phyloP scores from a whole-genome alignment of 1,140 invertebrate species.

The Apocrypta bakeri region DNA sequence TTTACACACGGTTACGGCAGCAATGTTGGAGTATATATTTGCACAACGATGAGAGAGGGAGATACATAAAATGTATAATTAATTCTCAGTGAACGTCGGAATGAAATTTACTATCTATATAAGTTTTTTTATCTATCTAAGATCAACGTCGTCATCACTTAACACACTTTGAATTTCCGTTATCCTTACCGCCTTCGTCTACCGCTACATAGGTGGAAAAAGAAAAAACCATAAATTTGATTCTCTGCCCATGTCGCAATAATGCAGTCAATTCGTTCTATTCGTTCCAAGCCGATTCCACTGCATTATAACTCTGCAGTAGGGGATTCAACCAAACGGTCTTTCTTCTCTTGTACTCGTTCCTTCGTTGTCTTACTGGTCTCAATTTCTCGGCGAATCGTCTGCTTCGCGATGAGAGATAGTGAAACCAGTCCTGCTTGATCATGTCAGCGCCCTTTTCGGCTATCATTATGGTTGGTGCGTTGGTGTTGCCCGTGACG shows the following conservation, averaged over 20 bases:
- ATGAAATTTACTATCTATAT: neutral
- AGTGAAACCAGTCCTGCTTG: slow-evolving; percentile 74
- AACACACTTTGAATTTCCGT: neutral
- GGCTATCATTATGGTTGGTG: slow-evolving; percentile 81
- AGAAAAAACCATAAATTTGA: neutral
- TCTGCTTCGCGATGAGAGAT: neutral
- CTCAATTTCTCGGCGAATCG: neutral
- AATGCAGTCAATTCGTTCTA: neutral
- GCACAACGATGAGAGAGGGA: neutral
- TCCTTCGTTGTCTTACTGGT: neutral
- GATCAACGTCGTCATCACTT: neutral
- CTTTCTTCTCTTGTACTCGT: neutral
- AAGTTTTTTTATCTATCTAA: neutral
- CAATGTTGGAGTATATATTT: neutral
- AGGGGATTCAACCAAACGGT: neutral
- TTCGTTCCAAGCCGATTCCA: neutral
- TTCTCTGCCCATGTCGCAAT: neutral
- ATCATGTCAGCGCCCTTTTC: slow-evolving; percentile 82
- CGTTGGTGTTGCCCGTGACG: slow-evolving; percentile 82
- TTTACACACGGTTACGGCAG: neutral
- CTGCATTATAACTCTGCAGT: neutral
- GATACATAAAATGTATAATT: neutral
- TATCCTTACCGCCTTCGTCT: neutral
- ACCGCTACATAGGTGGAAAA: neutral
- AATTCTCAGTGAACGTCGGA: neutral